Conservation (phyloP, 2,113 vertebrate species). For the Phoenicopterus ruber region DNA sequence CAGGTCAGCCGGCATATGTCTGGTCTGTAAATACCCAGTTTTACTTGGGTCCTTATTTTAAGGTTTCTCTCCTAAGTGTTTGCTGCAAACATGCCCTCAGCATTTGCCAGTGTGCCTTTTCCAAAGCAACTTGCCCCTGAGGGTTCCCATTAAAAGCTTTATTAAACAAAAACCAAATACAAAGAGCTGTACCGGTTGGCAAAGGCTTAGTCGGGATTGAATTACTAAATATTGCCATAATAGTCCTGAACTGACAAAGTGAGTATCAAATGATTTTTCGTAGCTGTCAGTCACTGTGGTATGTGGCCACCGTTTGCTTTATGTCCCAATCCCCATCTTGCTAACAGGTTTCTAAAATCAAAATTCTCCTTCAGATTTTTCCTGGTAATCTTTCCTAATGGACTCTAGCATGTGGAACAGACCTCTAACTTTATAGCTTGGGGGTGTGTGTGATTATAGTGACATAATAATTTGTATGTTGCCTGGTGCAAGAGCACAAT, state of each 20-base stretch:
- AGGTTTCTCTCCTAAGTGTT: slow-evolving; percentile 65
- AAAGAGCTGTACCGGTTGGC: slow-evolving; percentile 8
- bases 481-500: not conserved
- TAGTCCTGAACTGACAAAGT: slow-evolving; percentile 28
- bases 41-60: slow-evolving; percentile 77
- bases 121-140: not conserved
- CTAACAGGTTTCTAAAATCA: not conserved
- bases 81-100: not conserved
- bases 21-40: slow-evolving; percentile 77
- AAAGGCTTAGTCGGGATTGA: slow-evolving; percentile 13
- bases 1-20: slow-evolving; percentile 75
- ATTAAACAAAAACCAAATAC: slow-evolving; percentile 21
- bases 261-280: slow-evolving; percentile 64
- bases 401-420: not conserved
- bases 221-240: slow-evolving; percentile 63
- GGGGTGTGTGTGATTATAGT: not conserved
- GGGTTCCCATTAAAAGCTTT: slow-evolving; percentile 33
- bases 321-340: not conserved
- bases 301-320: slow-evolving; percentile 7
- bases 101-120: slow-evolving; percentile 7
- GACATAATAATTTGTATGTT: not conserved
- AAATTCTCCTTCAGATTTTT: not conserved
- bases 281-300: not conserved
- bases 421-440: not conserved
- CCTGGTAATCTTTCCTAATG: not conserved